These are phyloP conservation scores for Phaenicophaeus curvirostris DNA, from an alignment of 2,797 vertebrate genomes.

Conservation along the genomic window DNA sequence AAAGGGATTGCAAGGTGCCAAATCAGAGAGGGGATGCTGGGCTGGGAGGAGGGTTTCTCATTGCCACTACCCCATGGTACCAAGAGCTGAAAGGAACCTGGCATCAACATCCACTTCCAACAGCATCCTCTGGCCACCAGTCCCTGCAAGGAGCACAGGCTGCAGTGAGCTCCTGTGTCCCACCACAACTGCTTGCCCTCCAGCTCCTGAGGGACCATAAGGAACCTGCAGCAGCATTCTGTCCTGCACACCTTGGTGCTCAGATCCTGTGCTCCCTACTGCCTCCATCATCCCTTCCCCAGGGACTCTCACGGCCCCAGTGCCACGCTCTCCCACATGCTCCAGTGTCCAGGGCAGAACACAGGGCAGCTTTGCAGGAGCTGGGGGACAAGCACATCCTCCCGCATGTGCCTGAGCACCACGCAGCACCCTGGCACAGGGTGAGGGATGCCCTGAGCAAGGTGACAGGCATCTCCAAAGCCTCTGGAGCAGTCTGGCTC, in stretches of 20 bases:
- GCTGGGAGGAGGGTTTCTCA: neutral
- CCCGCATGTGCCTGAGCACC: fast-evolving
- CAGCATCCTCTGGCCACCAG: neutral
- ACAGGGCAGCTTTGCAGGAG: neutral
- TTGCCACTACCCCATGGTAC: fast-evolving
- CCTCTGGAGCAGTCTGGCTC: neutral
- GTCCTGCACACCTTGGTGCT: fast-evolving
- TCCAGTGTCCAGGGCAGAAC: neutral
- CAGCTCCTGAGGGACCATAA: neutral
- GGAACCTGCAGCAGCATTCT: neutral
- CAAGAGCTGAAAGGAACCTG: fast-evolving
- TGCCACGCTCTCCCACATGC: fast-evolving
- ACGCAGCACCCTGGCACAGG: fast-evolving
- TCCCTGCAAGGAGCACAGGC: fast-evolving
- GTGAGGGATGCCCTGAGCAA: fast-evolving
- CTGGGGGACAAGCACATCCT: fast-evolving
- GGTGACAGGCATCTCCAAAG: neutral
- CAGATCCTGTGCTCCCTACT: fast-evolving
- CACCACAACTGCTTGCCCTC: fast-evolving
- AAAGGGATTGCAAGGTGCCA: neutral
- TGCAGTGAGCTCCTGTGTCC: neutral
- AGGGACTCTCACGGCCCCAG: neutral
- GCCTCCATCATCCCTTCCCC: neutral
- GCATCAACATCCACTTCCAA: neutral
- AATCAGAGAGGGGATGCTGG: fast-evolving